Conservation (phyloP, 2,113 vertebrate species). For the Trichomycterus rosablanca region DNA sequence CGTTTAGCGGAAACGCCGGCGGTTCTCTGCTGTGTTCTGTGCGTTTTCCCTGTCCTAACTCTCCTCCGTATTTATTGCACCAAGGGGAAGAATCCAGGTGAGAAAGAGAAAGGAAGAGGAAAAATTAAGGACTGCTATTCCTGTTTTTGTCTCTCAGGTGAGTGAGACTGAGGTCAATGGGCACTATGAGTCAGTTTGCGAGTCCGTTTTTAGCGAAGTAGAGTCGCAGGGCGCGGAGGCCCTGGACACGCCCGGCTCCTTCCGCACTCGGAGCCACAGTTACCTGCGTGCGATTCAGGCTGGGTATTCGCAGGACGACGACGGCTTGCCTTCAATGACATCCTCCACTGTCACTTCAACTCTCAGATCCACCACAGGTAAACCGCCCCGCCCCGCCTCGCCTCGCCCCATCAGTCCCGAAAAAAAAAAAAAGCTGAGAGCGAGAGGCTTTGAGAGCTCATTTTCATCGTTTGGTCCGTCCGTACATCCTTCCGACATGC, state of each 20-base stretch:
- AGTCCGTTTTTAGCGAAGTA: constrained; percentile 99
- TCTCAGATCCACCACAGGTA: constrained; percentile 96
- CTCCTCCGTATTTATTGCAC: constrained; percentile 81
- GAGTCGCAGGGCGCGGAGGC: constrained; percentile 98
- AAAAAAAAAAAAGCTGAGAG: constrained; percentile 37
- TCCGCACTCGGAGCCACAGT: constrained; percentile 99
- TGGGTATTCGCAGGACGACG: constrained; percentile 97
- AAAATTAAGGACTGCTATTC: constrained; percentile 85
- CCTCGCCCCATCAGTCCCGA: constrained; percentile 27
- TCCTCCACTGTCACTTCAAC: constrained; percentile 91
- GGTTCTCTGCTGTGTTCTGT: constrained; percentile 50
- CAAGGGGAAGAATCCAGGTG: constrained; percentile 87
- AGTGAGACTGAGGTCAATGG: constrained; percentile 99
- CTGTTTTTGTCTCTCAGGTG: constrained; percentile 93
- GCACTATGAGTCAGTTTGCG: constrained; percentile 98
- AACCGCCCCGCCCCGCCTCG: constrained; percentile 54
- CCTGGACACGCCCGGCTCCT: constrained; percentile 96
- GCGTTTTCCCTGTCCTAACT: constrained; percentile 69
- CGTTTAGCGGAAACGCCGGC: no score
- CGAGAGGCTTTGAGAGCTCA: constrained; percentile 66
- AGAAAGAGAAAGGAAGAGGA: constrained; percentile 82
- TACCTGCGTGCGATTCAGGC: constrained; percentile 98
- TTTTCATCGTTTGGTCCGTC: constrained; percentile 63
- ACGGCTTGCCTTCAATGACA: constrained; percentile 89
- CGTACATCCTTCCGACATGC: constrained; percentile 65